Conservation (phyloP, 2,888 invertebrate species). For the Caenorhabditis afra region DNA sequence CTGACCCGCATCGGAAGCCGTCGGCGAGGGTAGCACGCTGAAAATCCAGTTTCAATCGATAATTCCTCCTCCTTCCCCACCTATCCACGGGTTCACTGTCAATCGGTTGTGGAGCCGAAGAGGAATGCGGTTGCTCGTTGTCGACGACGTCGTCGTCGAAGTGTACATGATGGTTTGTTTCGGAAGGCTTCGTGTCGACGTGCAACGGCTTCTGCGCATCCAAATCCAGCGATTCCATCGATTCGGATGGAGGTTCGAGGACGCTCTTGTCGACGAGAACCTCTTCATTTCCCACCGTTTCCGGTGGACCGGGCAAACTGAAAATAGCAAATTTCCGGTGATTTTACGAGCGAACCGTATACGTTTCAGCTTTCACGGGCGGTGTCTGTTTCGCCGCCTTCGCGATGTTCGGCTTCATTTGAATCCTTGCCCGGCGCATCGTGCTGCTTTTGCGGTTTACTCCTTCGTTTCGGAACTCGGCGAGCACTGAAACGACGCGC, state of each 20-base stretch:
- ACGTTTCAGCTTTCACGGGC: neutral
- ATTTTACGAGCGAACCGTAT: too few relatives aligned
- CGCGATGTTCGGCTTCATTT: constrained; percentile 61
- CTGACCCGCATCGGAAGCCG: neutral
- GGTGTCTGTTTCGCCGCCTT: constrained; percentile 47
- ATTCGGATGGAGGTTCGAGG: constrained; percentile 19
- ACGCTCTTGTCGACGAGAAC: neutral
- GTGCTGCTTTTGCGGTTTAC: neutral
- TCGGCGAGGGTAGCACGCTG: constrained; percentile 8
- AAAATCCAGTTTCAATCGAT: too few relatives aligned
- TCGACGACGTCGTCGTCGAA: constrained; percentile 37
- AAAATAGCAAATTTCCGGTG: neutral
- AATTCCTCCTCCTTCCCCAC: too few relatives aligned
- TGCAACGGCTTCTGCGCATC: constrained; percentile 3
- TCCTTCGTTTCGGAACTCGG: neutral
- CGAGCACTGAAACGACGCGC: neutral
- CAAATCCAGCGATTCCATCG: constrained; percentile 9
- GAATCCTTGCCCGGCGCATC: constrained; percentile 61
- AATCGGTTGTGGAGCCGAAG: neutral
- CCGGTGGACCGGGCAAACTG: neutral
- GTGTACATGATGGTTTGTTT: constrained; percentile 35
- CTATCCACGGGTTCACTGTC: neutral
- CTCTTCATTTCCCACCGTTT: neutral
- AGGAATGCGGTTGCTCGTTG: constrained; percentile 24
- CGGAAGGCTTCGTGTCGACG: constrained; percentile 15